Percentiles rank a stretch among this genome's conserved stretches.
Conservation (phyloP, 1,140 invertebrate species). For the Diuraphis noxia region DNA sequence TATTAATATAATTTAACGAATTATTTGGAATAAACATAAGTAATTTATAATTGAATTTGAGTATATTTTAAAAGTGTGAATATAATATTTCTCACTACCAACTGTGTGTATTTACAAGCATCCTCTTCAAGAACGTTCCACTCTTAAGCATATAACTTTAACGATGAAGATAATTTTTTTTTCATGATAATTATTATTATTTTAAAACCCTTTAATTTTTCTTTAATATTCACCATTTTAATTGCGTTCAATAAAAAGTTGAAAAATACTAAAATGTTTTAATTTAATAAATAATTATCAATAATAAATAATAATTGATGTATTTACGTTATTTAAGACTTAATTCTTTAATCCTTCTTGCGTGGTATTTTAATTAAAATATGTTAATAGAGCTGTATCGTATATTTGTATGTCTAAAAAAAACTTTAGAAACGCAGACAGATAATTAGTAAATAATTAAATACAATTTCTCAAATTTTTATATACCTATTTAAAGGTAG, state of each 20-base stretch:
- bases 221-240: not conserved
- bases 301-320: not conserved
- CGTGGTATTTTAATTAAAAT: not conserved
- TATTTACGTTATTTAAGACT: not conserved
- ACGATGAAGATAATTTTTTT: not conserved
- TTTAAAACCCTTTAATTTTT: not conserved
- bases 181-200: not conserved
- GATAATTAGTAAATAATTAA: slow-evolving; percentile 7
- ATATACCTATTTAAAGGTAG: not conserved
- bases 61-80: not conserved
- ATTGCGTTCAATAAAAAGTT: not conserved
- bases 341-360: slow-evolving; percentile 7
- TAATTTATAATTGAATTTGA: not conserved
- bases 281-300: not conserved
- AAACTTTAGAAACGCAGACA: not conserved
- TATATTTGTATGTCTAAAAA: not conserved
- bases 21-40: not conserved
- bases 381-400: not conserved
- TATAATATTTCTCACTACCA: not conserved
- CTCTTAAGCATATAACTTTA: not conserved
- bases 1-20: not conserved
- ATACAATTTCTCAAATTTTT: not conserved
- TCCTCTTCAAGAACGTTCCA: not conserved
- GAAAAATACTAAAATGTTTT: not conserved
- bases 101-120: not conserved